Evolutionary conservation across 2,113 vertebrate species (phyloP).

Genomic region (Rynchops niger): DNA sequence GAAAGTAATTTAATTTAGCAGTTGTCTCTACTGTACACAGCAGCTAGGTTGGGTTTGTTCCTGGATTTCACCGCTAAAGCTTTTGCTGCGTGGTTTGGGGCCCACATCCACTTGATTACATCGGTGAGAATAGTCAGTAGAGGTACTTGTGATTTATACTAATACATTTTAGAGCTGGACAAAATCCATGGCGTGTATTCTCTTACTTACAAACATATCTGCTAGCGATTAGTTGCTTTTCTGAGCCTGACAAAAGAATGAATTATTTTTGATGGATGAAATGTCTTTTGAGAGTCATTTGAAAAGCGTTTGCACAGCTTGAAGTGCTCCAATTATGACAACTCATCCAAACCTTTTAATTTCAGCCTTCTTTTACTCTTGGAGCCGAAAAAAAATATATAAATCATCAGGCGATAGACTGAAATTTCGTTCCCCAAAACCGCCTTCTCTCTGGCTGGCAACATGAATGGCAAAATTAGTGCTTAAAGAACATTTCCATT

Average conservation of each 20-base stretch:
- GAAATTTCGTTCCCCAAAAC: constrained; percentile 27
- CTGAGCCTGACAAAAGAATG: constrained; percentile 39
- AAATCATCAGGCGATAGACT: neutral
- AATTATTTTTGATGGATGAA: constrained; percentile 42
- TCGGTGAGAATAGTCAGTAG: neutral
- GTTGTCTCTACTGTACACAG: neutral
- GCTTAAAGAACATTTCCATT: constrained; percentile 49
- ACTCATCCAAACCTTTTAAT: constrained; percentile 39
- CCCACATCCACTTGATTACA: neutral
- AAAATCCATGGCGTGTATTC: neutral
- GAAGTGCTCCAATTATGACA: constrained; percentile 24
- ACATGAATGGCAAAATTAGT: constrained; percentile 51
- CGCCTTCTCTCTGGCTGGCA: constrained; percentile 40
- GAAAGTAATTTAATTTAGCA: constrained; percentile 20
- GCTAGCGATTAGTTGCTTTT: constrained; percentile 39
- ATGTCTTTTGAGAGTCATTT: constrained; percentile 35
- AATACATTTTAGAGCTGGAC: neutral
- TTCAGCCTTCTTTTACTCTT: neutral
- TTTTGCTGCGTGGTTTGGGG: neutral
- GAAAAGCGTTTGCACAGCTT: neutral
- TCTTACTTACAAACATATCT: constrained; percentile 35
- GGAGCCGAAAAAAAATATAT: neutral
- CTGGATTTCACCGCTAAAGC: neutral
- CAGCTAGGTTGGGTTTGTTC: constrained; percentile 2
- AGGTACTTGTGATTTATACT: neutral